Base-by-base conservation (phyloP, 1,140 invertebrate genomes). In the Drusus annulatus region DNA sequence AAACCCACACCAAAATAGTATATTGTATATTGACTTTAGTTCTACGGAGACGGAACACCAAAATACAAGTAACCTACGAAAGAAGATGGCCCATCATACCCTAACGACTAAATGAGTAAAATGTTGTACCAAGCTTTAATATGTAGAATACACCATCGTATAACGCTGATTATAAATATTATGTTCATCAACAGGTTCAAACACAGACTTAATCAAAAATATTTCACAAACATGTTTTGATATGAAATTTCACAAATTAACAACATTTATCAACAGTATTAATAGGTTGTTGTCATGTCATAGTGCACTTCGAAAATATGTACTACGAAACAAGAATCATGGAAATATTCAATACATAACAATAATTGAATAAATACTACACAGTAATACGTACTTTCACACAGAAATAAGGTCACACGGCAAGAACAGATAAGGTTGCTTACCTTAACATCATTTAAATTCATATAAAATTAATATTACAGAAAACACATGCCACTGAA, bases 211-310 rank as follows among this genome's bases (percentile, higher is more conserved):
- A 63, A 51, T 36, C 45, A 76, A 62, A 15, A 77, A 65, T 78
- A 56, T 68, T 68, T 68, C 45, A 68, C 45, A 78, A 78, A 36
- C 19, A 74, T 56, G 25, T 58, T 17, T 78, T 78, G 76, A 78
- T 78, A 78, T 78, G 76, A 63, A 78, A 68, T 78, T 78, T 78
- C 50, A 78, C 76, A 78, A 65, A 78, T n/a, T 78, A 78, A 78
- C 76, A 78, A 78, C 76, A 78, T 56, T 78, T 65, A 71, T 71
- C 25, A 56, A 78, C 63, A 78, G 31, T 68, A 69, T 78, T 31
- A 78, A 69, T 68, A 54, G 31, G 17, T 52, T 31, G 8, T 45
- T 75, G 19, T 50, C 52, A 75, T 56, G 31, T 52, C 36, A 50
- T 45, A 68, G 19, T 68, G 31, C 25, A 68, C n/a, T 68, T 68